These are phyloP conservation scores for Melanaphis sacchari DNA, from an alignment of 1,140 invertebrate genomes.

Conservation along the genomic window DNA sequence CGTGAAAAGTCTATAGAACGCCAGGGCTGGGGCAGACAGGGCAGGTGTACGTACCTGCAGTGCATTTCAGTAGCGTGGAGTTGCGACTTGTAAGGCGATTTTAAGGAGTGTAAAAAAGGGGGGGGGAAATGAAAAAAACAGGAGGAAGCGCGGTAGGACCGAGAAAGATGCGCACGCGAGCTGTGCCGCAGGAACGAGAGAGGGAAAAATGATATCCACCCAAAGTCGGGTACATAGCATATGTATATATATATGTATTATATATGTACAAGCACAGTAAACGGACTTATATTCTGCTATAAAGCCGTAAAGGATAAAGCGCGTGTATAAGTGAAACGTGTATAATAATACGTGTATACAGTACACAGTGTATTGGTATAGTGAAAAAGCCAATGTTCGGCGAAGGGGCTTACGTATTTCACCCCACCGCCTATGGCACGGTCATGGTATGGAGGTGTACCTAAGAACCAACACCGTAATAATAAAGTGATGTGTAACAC, in stretches of 20 bases:
- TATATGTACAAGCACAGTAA: background rate
- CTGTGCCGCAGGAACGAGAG: background rate
- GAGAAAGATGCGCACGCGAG: background rate
- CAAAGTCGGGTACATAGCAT: background rate
- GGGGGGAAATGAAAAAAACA: background rate
- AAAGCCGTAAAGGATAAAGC: background rate
- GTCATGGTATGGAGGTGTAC: background rate
- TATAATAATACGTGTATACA: background rate
- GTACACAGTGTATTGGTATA: background rate
- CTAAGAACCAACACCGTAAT: background rate
- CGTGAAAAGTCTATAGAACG: background rate
- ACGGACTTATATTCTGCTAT: background rate
- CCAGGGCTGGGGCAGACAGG: background rate
- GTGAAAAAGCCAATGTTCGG: background rate
- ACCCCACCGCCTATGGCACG: background rate
- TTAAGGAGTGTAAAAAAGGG: background rate
- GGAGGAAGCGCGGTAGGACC: background rate
- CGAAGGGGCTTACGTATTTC: background rate
- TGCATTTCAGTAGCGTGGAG: background rate
- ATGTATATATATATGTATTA: background rate
- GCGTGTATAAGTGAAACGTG: background rate
- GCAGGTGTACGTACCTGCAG: background rate
- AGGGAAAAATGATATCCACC: background rate
- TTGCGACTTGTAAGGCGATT: background rate
- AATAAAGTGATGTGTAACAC: background rate